Base-by-base conservation (phyloP, 2,113 vertebrate species). In the Pantherophis guttatus region DNA sequence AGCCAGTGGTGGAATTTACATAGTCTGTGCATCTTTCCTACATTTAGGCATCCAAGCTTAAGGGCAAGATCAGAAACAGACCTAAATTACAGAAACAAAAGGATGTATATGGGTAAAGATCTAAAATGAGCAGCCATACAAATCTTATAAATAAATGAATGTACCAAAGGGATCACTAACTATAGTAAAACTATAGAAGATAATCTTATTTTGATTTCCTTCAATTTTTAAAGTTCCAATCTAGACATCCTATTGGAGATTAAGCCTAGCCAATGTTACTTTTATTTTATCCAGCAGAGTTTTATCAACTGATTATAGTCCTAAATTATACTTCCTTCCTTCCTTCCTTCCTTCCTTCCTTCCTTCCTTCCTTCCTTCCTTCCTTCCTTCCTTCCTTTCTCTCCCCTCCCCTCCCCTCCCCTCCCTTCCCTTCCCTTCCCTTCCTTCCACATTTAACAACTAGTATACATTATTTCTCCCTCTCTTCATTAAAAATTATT, bases 401-500 rank as follows among this genome's bases (percentile, higher is more conserved):
- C 19, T 58, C 8, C 24, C 59, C 29, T 3, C 62, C 4, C 39
- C 39, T 39, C 39, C 39, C 57, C 6, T 23, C 7, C 24, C 59
- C 29, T 1, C 62, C 4, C 39, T 39, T 65, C 3, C 59, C 10
- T 65, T 65, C 26, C 26, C 26, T 0, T 44, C 39, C 39, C 39
- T 44, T 44, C 39, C 39, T 44, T 44, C 39, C 39, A 1, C 24
- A 29, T 29, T 62, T 97, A 97, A 90, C 94, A 96, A 95, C 29
- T 91, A 86, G 89, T 87, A 96, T 95, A 96, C 93, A 96, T 95
- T 93, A 94, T 94, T 95, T 44, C 65, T 95, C 93, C 44, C 58
- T 95, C 95, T 96, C 91, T 94, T 97, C 96, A 95, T 96, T 96
- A 95, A 96, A 94, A 93, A 90, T 95, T 96, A 95, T 95, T 93